These are phyloP conservation scores for Sphaeramia orbicularis DNA, from an alignment of 2,797 vertebrate genomes.

Conservation along the genomic window DNA sequence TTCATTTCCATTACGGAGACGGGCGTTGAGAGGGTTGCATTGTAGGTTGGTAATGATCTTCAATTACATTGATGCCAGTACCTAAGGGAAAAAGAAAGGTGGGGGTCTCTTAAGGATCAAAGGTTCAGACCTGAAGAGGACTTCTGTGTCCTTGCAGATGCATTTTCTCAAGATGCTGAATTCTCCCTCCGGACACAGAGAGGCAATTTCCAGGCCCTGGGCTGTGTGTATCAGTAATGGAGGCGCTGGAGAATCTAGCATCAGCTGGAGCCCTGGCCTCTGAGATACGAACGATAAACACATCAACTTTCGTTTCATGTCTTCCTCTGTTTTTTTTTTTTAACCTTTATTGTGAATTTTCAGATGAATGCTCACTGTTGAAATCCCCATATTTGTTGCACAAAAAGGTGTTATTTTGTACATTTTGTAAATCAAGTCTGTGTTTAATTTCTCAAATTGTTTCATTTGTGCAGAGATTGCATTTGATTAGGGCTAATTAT, in stretches of 20 bases:
- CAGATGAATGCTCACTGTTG: too few species aligned
- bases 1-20: slow-evolving; percentile 87
- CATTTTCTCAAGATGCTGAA: slow-evolving; percentile 81
- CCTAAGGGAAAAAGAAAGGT: slow-evolving; percentile 77
- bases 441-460: slow-evolving; percentile 6
- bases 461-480: background rate
- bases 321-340: slow-evolving; percentile 36
- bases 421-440: background rate
- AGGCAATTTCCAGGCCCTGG: slow-evolving; percentile 77
- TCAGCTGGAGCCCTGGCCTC: slow-evolving; percentile 58
- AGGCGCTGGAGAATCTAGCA: slow-evolving; percentile 57
- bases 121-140: slow-evolving; percentile 84
- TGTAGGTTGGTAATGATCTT: slow-evolving; percentile 87
- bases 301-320: slow-evolving; percentile 40
- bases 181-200: slow-evolving; percentile 78
- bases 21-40: slow-evolving; percentile 84
- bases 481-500: slow-evolving; percentile 22
- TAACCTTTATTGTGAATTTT: too few species aligned
- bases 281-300: slow-evolving; percentile 68
- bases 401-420: background rate
- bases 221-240: slow-evolving; percentile 67
- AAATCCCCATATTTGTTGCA: background rate
- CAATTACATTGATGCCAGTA: slow-evolving; percentile 86
- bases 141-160: slow-evolving; percentile 81
- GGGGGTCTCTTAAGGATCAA: slow-evolving; percentile 85